Conservation (phyloP, 92 coral and sea anemone species). For the Metridium senile region DNA sequence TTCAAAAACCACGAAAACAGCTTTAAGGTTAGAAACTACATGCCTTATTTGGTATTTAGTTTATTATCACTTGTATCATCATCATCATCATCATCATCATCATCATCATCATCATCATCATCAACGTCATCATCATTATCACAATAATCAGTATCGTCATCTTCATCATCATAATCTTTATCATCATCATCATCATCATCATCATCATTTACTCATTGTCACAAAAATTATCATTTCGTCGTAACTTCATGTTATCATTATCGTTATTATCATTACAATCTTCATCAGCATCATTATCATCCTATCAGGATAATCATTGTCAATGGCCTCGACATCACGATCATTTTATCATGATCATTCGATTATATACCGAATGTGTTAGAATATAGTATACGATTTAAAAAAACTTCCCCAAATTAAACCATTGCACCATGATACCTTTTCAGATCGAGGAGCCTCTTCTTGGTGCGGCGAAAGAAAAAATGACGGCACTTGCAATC, state of each 20-base stretch:
- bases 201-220: no score
- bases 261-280: no score
- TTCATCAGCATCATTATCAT: no score
- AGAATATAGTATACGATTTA: no score
- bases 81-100: background rate
- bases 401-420: no score
- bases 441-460: constrained; percentile 91
- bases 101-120: background rate
- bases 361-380: no score
- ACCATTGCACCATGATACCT: background rate
- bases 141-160: background rate
- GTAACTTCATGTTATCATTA: no score
- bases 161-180: background rate
- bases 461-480: constrained; percentile 92
- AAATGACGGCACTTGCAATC: constrained; percentile 90
- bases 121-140: background rate
- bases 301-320: no score
- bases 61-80: background rate
- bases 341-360: no score
- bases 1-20: constrained; percentile 98
- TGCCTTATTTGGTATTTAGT: background rate
- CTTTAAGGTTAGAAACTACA: constrained; percentile 72
- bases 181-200: background rate
- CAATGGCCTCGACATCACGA: no score
- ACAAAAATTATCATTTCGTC: no score